Conservation (phyloP, 2,113 vertebrate species). For the Seriola quinqueradiata region DNA sequence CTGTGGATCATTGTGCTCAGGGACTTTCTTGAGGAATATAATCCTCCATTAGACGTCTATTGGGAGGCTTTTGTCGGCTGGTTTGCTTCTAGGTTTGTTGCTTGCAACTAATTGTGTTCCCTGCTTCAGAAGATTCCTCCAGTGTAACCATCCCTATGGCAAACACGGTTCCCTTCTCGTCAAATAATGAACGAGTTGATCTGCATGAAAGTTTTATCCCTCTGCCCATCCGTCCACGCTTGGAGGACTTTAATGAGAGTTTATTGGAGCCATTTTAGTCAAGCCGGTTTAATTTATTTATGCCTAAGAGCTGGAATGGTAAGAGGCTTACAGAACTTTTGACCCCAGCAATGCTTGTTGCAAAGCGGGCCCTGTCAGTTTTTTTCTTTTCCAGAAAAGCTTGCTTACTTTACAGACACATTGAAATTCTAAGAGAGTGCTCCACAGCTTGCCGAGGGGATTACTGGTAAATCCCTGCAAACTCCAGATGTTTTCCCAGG, state of each 20-base stretch:
- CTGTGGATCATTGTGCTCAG: not conserved
- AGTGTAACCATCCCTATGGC: slow-evolving; percentile 25
- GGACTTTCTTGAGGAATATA: slow-evolving; percentile 12
- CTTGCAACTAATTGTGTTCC: slow-evolving; percentile 37
- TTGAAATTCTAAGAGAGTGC: slow-evolving; percentile 76
- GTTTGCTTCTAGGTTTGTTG: slow-evolving; percentile 27
- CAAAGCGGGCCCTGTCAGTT: slow-evolving; percentile 49
- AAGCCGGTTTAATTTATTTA: slow-evolving; percentile 77
- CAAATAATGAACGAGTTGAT: slow-evolving; percentile 65
- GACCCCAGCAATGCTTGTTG: slow-evolving; percentile 60
- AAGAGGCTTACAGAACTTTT: slow-evolving; percentile 78
- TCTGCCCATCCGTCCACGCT: slow-evolving; percentile 49
- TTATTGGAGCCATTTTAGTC: slow-evolving; percentile 69
- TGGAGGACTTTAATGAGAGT: slow-evolving; percentile 71
- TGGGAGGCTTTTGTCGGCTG: slow-evolving; percentile 30
- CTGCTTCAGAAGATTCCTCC: slow-evolving; percentile 27
- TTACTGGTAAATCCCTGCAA: slow-evolving; percentile 79
- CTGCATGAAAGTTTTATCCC: slow-evolving; percentile 54
- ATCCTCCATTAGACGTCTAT: slow-evolving; percentile 16
- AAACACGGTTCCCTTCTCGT: slow-evolving; percentile 20
- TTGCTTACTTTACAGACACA: slow-evolving; percentile 72
- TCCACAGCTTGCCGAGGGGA: slow-evolving; percentile 73
- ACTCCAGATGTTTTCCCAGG: slow-evolving; percentile 83
- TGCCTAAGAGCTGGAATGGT: slow-evolving; percentile 70
- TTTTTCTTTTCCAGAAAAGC: slow-evolving; percentile 49